Conservation (phyloP, 53 echinoderm and acorn worm species). For the Antedon mediterranea region DNA sequence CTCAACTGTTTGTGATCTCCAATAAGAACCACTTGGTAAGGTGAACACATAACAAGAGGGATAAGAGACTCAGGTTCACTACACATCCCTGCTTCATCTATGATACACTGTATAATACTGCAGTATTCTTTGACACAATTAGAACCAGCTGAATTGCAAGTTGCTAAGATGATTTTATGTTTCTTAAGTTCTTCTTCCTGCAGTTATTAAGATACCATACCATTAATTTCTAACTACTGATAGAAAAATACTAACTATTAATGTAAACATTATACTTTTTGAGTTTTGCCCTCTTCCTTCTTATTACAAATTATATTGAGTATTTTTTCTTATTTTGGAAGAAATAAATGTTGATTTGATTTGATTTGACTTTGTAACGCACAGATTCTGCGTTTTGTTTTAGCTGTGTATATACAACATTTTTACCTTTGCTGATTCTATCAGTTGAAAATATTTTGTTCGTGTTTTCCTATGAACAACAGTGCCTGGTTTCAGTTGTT, state of each 20-base stretch:
- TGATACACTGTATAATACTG: constrained; percentile 74
- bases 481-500: neutral
- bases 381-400: too few species aligned
- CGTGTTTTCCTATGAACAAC: neutral
- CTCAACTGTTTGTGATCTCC: constrained; percentile 97
- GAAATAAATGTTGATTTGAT: too few species aligned
- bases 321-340: too few species aligned
- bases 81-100: constrained; percentile 98
- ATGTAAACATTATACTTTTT: too few species aligned
- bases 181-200: constrained; percentile 67
- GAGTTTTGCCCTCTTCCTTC: too few species aligned
- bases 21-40: constrained; percentile 73
- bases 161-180: constrained; percentile 59
- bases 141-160: constrained; percentile 56
- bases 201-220: too few species aligned
- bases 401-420: too few species aligned
- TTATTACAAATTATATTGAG: too few species aligned
- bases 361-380: too few species aligned
- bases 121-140: constrained; percentile 23
- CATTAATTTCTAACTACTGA: too few species aligned
- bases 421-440: neutral
- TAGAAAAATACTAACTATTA: too few species aligned
- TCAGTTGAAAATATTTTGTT: neutral
- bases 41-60: constrained; percentile 60
- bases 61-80: constrained; percentile 82